phyloP scores from a whole-genome alignment of 2,113 vertebrate species.

The Microtus oregoni region DNA sequence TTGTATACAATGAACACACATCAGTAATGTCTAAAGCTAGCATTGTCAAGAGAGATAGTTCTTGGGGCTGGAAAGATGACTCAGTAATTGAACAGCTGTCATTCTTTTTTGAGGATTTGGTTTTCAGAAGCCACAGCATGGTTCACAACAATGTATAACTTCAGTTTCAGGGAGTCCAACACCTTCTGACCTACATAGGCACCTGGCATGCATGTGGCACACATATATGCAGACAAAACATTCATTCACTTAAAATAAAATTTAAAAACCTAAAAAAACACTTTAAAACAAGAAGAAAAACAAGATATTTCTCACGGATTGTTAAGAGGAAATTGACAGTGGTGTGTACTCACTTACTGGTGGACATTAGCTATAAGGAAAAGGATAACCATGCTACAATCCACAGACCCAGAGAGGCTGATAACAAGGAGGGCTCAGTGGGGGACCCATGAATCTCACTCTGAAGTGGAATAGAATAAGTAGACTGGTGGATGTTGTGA shows the following conservation, averaged over 20 bases:
- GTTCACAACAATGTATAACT: background rate
- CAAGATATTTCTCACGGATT: background rate
- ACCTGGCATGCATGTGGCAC: background rate
- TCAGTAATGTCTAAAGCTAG: background rate
- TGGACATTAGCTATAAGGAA: background rate
- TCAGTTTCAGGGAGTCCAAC: background rate
- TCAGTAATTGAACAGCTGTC: background rate
- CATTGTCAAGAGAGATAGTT: background rate
- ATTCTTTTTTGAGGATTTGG: background rate
- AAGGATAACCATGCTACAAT: background rate
- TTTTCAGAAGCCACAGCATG: background rate
- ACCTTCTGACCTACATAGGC: background rate
- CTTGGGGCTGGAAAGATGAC: background rate
- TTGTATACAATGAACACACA: background rate
- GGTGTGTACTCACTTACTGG: background rate
- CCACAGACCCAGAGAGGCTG: background rate
- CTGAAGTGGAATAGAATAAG: background rate
- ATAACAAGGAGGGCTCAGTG: background rate
- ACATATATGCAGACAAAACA: background rate
- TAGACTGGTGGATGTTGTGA: background rate
- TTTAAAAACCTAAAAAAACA: background rate
- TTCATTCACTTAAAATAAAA: background rate
- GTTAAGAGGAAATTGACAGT: background rate
- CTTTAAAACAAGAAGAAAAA: background rate
- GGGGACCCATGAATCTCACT: background rate